These are phyloP conservation scores for Oxyruncus cristatus DNA, from an alignment of 2,113 vertebrate genomes.

Conservation along the genomic window DNA sequence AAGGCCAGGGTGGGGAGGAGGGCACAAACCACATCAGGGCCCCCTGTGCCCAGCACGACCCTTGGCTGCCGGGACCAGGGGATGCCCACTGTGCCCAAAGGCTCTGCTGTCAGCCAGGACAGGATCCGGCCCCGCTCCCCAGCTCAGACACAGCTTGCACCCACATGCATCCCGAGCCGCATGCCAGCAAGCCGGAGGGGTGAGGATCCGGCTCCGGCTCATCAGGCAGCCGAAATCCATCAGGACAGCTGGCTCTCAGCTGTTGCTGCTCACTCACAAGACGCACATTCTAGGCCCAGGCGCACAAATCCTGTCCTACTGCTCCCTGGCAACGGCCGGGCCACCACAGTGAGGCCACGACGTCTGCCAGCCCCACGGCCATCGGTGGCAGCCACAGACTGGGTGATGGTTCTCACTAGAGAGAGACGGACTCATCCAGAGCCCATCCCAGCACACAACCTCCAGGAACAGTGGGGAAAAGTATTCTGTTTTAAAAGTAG, in stretches of 20 bases:
- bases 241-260: conserved; percentile 62
- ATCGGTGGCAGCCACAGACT: accelerated
- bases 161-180: not conserved
- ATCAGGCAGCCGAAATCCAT: not conserved
- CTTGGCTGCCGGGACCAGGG: not conserved
- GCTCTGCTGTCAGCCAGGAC: not conserved
- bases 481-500: not conserved
- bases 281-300: not conserved
- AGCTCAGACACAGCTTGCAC: not conserved
- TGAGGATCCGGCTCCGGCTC: not conserved
- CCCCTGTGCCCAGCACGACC: accelerated
- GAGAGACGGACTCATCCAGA: not conserved
- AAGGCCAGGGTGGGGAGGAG: not conserved
- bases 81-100: not conserved
- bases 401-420: not conserved
- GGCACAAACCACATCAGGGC: not conserved
- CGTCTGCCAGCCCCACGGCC: accelerated
- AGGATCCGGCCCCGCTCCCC: not conserved
- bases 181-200: not conserved
- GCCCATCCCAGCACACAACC: accelerated
- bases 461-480: not conserved
- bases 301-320: not conserved
- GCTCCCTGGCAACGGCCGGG: accelerated
- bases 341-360: not conserved
- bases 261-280: conserved; percentile 31